These are phyloP conservation scores for Thalassoma bifasciatum DNA, from an alignment of 2,113 vertebrate species.

Conservation along the genomic window DNA sequence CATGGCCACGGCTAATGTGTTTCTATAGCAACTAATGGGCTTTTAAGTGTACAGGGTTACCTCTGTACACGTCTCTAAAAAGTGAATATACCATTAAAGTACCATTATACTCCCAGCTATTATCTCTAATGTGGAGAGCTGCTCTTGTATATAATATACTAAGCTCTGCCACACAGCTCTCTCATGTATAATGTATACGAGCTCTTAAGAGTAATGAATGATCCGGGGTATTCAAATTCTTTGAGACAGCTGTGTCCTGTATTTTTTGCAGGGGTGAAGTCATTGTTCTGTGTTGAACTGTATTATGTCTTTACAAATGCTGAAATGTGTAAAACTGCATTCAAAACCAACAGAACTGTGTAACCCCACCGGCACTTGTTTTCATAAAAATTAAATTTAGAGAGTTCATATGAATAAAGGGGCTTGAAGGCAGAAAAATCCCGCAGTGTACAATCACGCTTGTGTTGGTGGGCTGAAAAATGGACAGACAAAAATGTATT, in stretches of 20 bases:
- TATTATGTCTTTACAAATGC: slow-evolving; percentile 8
- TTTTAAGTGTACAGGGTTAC: slow-evolving; percentile 73
- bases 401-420: slow-evolving; percentile 8
- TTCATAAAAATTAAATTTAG: slow-evolving; percentile 39
- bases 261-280: not conserved
- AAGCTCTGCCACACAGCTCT: slow-evolving; percentile 20
- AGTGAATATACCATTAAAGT: slow-evolving; percentile 62
- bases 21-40: slow-evolving; percentile 72
- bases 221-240: slow-evolving; percentile 21
- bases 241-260: slow-evolving; percentile 7
- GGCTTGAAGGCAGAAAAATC: slow-evolving; percentile 27
- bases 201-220: slow-evolving; percentile 28
- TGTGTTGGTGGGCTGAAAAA: slow-evolving; percentile 48
- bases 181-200: slow-evolving; percentile 49
- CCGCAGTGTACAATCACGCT: slow-evolving; percentile 28
- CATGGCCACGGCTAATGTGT: slow-evolving; percentile 61
- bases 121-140: slow-evolving; percentile 55
- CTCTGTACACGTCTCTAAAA: slow-evolving; percentile 63
- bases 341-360: slow-evolving; percentile 28
- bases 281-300: slow-evolving; percentile 3
- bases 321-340: not conserved
- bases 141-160: slow-evolving; percentile 30
- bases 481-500: slow-evolving; percentile 59
- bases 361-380: slow-evolving; percentile 28
- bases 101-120: slow-evolving; percentile 31